Conservation (phyloP, 1,140 invertebrate species). For the Eulimnadia texana region DNA sequence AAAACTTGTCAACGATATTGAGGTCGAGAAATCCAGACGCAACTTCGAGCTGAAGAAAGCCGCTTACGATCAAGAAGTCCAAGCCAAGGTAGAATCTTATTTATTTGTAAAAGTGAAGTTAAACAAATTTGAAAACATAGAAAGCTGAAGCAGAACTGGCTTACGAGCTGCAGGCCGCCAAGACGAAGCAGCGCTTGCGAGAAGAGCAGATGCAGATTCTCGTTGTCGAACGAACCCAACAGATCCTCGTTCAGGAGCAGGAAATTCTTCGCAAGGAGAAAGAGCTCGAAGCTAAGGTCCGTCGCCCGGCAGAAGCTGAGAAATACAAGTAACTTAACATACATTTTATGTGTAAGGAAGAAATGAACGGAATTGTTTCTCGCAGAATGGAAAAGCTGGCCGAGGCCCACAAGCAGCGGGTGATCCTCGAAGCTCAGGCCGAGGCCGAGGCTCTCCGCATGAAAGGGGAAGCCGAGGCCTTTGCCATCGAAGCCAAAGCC, state of each 20-base stretch:
- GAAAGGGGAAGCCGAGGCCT: slow-evolving; percentile 80
- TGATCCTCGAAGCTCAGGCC: slow-evolving; percentile 81
- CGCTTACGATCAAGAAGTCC: slow-evolving; percentile 90
- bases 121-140: too few relatives aligned
- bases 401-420: slow-evolving; percentile 71
- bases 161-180: slow-evolving; percentile 84
- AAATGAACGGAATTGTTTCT: background rate
- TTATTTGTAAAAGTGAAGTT: too few relatives aligned
- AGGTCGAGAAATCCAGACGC: slow-evolving; percentile 87
- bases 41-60: slow-evolving; percentile 97
- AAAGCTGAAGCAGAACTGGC: slow-evolving; percentile 91
- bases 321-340: slow-evolving; percentile 48
- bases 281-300: slow-evolving; percentile 77
- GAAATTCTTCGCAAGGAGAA: slow-evolving; percentile 51
- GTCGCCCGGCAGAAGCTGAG: slow-evolving; percentile 85
- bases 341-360: background rate
- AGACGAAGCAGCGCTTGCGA: slow-evolving; percentile 89
- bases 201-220: slow-evolving; percentile 94
- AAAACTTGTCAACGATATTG: slow-evolving; percentile 69
- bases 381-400: slow-evolving; percentile 75
- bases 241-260: slow-evolving; percentile 80
- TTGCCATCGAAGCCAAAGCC: slow-evolving; percentile 81
- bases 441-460: slow-evolving; percentile 76
- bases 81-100: slow-evolving; percentile 57
- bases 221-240: slow-evolving; percentile 81